phyloP scores from a whole-genome alignment of 2,113 vertebrate genomes.

The Salvelinus namaycush region DNA sequence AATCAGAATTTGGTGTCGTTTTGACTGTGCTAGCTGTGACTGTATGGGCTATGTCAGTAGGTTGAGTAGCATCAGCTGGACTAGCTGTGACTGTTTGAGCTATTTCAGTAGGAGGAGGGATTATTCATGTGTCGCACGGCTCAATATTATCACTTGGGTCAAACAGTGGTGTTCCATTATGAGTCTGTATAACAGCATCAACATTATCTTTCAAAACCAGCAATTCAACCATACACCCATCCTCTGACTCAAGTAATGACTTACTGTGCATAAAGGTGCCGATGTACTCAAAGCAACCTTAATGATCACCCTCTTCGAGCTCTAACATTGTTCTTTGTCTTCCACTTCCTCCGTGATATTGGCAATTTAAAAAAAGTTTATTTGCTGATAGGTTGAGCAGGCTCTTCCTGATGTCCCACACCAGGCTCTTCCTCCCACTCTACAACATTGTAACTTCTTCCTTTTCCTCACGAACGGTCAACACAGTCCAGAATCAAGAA shows the following conservation, averaged over 20 bases:
- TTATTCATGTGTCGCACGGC: too few relatives aligned
- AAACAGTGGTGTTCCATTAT: too few relatives aligned
- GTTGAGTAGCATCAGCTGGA: background rate
- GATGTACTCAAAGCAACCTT: conserved; percentile 3
- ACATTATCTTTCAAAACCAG: background rate
- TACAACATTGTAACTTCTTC: too few relatives aligned
- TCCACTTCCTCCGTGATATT: background rate
- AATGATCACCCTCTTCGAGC: background rate
- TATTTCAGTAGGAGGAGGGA: background rate
- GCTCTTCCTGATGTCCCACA: conserved; percentile 7
- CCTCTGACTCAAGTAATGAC: background rate
- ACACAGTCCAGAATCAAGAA: too few relatives aligned
- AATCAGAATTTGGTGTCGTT: background rate
- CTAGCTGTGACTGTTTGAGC: background rate
- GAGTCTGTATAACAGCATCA: background rate
- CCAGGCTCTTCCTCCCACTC: background rate
- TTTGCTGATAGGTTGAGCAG: background rate
- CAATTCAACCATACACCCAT: conserved; percentile 7
- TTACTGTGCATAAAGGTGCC: background rate
- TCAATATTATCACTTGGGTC: too few relatives aligned
- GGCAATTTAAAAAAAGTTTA: background rate
- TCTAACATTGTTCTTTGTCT: background rate
- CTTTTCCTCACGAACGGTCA: too few relatives aligned
- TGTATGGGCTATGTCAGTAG: background rate
- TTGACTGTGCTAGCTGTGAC: background rate